phyloP scores from a whole-genome alignment of 2,797 vertebrate species.

The Arremon brunneinucha region DNA sequence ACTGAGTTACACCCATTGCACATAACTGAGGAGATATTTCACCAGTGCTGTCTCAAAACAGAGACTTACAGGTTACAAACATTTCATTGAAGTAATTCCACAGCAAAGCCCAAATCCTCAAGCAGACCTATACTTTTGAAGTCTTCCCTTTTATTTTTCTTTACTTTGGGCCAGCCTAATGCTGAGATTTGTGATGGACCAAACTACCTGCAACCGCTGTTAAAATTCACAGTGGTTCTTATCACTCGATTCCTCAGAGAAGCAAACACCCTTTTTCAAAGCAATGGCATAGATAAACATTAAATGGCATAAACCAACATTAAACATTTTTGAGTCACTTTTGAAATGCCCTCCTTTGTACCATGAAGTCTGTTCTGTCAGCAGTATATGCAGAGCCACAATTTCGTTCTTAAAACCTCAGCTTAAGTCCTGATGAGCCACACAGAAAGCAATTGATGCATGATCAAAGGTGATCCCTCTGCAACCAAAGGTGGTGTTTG shows the following conservation, averaged over 20 bases:
- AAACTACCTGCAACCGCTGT: not conserved
- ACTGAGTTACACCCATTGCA: not conserved
- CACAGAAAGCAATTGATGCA: not conserved
- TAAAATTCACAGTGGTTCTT: not conserved
- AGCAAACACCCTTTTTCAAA: not conserved
- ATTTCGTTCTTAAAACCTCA: not conserved
- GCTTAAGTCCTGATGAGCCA: not conserved
- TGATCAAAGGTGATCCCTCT: not conserved
- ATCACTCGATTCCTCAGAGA: not conserved
- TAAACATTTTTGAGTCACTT: not conserved
- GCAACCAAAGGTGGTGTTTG: not conserved
- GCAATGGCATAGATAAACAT: not conserved
- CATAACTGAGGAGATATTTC: not conserved
- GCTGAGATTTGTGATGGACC: not conserved
- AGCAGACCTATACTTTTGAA: not conserved
- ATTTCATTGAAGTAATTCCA: not conserved
- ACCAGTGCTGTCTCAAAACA: not conserved
- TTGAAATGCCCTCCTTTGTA: not conserved
- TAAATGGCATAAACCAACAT: not conserved
- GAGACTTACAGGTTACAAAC: not conserved
- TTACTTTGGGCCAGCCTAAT: not conserved
- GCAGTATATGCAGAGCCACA: not conserved
- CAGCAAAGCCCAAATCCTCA: not conserved
- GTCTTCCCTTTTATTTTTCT: not conserved
- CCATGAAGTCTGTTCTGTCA: not conserved